phyloP scores from a whole-genome alignment of 1,140 invertebrate genomes.

The Saxidomus purpurata region DNA sequence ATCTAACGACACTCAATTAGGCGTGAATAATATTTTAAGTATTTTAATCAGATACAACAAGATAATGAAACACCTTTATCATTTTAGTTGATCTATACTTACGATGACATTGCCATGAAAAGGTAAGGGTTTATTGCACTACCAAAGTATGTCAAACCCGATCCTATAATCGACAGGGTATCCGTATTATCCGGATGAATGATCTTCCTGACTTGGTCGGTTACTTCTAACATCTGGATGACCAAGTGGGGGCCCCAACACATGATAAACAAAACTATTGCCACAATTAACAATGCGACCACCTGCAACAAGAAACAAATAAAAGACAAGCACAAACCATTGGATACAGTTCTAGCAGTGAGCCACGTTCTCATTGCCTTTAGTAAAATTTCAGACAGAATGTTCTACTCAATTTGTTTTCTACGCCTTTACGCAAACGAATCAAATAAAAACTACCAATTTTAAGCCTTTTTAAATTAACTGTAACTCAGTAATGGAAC shows the following conservation, averaged over 20 bases:
- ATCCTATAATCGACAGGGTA: not conserved
- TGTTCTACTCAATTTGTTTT: no score
- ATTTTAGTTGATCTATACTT: slow-evolving; percentile 15
- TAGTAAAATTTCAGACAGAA: no score
- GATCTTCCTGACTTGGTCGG: not conserved
- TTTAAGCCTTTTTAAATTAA: no score
- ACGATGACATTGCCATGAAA: slow-evolving; percentile 69
- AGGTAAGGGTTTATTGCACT: slow-evolving; percentile 63
- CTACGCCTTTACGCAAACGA: no score
- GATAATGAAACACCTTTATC: no score
- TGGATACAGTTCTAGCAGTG: no score
- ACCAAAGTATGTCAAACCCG: slow-evolving; percentile 48
- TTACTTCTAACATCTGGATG: slow-evolving; percentile 39
- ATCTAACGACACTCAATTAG: not conserved
- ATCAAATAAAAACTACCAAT: no score
- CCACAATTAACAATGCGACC: slow-evolving; percentile 36
- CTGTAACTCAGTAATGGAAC: no score
- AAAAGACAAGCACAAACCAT: no score
- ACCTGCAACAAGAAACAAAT: slow-evolving; percentile 14
- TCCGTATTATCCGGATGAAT: not conserved
- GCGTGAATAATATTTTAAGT: not conserved
- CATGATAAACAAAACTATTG: slow-evolving; percentile 32
- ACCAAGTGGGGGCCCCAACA: slow-evolving; percentile 63
- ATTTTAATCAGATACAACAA: no score
- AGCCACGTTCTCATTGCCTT: no score